A percentile compares a stretch with the other conserved stretches of the same genome.
These are phyloP conservation scores for Cryptoblepharus egeriae DNA, from an alignment of 2,797 vertebrate species.

Conservation along the genomic window DNA sequence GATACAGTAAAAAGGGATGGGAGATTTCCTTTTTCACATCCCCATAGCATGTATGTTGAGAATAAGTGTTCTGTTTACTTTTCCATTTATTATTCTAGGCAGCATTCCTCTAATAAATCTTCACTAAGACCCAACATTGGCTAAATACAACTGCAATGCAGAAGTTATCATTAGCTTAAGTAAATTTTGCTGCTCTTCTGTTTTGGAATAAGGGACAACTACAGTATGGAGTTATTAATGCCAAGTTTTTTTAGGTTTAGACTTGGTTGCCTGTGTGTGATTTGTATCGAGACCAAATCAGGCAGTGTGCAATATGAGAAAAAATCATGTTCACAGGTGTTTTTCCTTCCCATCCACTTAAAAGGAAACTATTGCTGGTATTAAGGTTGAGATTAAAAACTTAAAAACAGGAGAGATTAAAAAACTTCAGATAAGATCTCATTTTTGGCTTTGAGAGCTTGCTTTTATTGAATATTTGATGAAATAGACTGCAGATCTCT, in stretches of 20 bases:
- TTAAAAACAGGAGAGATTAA: not conserved
- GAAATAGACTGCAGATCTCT: slow-evolving; percentile 60
- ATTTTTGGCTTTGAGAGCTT: slow-evolving; percentile 54
- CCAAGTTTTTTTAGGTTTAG: slow-evolving; percentile 7
- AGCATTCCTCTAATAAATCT: slow-evolving; percentile 12
- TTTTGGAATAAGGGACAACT: not conserved
- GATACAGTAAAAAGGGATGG: not conserved
- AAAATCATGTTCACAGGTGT: slow-evolving; percentile 3
- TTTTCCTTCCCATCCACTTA: not conserved
- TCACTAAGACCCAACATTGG: slow-evolving; percentile 12
- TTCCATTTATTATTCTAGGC: slow-evolving; percentile 6
- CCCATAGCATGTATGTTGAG: not conserved
- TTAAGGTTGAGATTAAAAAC: slow-evolving; percentile 12
- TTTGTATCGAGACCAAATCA: slow-evolving; percentile 19
- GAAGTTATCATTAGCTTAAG: not conserved
- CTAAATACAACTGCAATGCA: slow-evolving; percentile 15
- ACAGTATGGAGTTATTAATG: slow-evolving; percentile 1
- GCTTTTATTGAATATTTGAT: slow-evolving; percentile 71
- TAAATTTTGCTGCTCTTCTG: slow-evolving; percentile 6
- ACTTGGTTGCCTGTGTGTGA: not conserved
- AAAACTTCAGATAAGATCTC: slow-evolving; percentile 31
- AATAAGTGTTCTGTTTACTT: slow-evolving; percentile 3
- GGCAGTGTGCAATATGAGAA: not conserved
- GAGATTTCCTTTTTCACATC: not conserved
- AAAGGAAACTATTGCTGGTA: slow-evolving; percentile 19